Base-by-base conservation (phyloP, 2,888 invertebrate species). In the Stramonita haemastoma region DNA sequence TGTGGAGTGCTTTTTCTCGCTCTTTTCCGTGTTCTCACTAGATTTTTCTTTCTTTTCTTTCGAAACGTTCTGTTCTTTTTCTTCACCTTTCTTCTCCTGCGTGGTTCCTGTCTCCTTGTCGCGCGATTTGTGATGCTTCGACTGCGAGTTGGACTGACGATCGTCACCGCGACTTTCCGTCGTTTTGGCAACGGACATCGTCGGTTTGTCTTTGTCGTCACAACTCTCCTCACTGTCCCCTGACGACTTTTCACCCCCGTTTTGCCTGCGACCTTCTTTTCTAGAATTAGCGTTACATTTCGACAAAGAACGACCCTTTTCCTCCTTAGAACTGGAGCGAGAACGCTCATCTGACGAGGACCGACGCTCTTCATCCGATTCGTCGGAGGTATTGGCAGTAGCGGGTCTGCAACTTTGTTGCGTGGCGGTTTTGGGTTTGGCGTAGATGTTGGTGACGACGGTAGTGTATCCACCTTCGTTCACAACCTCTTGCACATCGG, bases 401-500 rank as follows among this genome's bases (percentile, higher is more conserved):
- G 17, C 56, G 4, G 15, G 6, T 0, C 17, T 22, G 1, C 19
- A 6, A 26, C 57, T 29, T 19, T 85, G 86, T 26, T 79, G 57
- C 0, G 86, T 46, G 29, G n/a, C 6, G 15, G 79, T 60, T 4
- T 57, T 66, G 36, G 84, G 26, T 32, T 89, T 88, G n/a, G 91
- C 90, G 22, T 89, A 88, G 84, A 91, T 85, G 87, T 91, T 90
- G 73, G 91, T 88, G 26, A 91, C 90, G 6, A 91, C 89, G 8
- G 91, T 90, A 0, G 91, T 90, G 88, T 91, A 91, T 2, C 91
- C 92, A 36, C 88, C 90, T 2, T 89, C 89, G 66, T 91, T 88
- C 19, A 34, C 73, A n/a, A 91, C 88, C 84, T 91, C 91, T 66
- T 89, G 87, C 1, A 91, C 88, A 22, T 92, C 91, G 26, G 91